These are phyloP conservation scores for Drosophila sulfurigaster DNA, from an alignment of 1,140 invertebrate genomes.

Conservation along the genomic window DNA sequence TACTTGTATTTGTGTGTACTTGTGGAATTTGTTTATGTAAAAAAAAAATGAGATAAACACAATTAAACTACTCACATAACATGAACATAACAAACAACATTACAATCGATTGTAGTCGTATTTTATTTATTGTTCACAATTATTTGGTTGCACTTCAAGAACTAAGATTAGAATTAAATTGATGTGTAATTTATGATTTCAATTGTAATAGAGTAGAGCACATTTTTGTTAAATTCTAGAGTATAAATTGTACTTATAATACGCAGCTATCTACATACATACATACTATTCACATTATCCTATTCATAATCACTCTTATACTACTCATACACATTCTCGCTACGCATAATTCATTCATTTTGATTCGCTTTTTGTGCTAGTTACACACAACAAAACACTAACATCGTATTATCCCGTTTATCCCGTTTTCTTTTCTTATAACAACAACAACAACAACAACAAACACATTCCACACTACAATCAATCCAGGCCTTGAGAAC, in stretches of 20 bases:
- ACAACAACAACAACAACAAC: not conserved
- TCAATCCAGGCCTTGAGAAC: constrained; percentile 79
- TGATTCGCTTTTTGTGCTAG: constrained; percentile 35
- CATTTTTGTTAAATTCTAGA: constrained; percentile 5
- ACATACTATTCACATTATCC: not conserved
- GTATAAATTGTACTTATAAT: not conserved
- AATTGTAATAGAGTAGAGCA: constrained; percentile 23
- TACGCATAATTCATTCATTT: constrained; percentile 46
- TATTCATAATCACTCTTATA: constrained; percentile 13
- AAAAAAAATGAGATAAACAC: not conserved
- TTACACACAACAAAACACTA: constrained; percentile 66
- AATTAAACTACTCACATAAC: constrained; percentile 26
- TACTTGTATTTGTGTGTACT: constrained; percentile 52
- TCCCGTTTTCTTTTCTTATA: constrained; percentile 51
- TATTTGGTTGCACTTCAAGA: constrained; percentile 49
- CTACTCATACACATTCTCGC: constrained; percentile 15
- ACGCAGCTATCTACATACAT: constrained; percentile 25
- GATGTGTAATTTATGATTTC: constrained; percentile 30
- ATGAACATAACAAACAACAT: constrained; percentile 23
- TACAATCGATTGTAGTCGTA: constrained; percentile 22
- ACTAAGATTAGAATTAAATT: constrained; percentile 23
- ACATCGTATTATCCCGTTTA: constrained; percentile 54
- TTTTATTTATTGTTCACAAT: constrained; percentile 7
- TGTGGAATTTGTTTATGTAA: constrained; percentile 43
- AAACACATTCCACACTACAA: constrained; percentile 16